A percentile compares a stretch with the other conserved stretches of the same genome.
Evolutionary conservation across 2,797 vertebrate genomes (phyloP).

Genomic region (Macropodus opercularis): DNA sequence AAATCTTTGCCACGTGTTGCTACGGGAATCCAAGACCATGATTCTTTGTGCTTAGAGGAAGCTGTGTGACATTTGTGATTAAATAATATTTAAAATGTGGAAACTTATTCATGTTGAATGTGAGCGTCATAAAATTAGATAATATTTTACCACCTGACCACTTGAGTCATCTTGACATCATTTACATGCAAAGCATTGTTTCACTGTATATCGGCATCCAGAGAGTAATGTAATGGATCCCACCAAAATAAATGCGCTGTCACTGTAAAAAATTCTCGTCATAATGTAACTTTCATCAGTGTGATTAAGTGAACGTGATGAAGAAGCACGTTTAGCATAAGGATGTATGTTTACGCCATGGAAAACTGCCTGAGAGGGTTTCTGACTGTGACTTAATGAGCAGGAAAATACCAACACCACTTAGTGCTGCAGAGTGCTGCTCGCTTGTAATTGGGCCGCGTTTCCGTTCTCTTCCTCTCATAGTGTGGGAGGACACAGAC

Average conservation of each 20-base stretch:
- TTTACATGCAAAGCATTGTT: neutral
- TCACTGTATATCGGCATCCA: too few relatives aligned
- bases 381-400: constrained; percentile 70
- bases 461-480: constrained; percentile 20
- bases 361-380: constrained; percentile 48
- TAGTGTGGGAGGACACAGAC: constrained; percentile 26
- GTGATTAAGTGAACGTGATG: constrained; percentile 13
- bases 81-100: too few relatives aligned
- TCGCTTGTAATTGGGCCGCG: constrained; percentile 57
- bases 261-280: neutral
- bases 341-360: constrained; percentile 46
- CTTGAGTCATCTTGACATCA: too few relatives aligned
- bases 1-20: too few relatives aligned
- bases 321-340: constrained; percentile 29
- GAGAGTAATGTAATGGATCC: neutral
- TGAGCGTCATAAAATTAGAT: too few relatives aligned
- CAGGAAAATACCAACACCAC: constrained; percentile 64
- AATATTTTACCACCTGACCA: neutral
- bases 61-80: too few relatives aligned
- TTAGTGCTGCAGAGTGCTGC: constrained; percentile 52
- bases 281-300: constrained; percentile 1
- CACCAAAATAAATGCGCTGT: neutral
- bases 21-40: too few relatives aligned
- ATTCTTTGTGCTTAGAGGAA: too few relatives aligned
- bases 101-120: too few relatives aligned